Evolutionary conservation across 2,113 vertebrate species (phyloP), one percentile per base, ranked within the genome.

Genomic region (Caretta caretta): DNA sequence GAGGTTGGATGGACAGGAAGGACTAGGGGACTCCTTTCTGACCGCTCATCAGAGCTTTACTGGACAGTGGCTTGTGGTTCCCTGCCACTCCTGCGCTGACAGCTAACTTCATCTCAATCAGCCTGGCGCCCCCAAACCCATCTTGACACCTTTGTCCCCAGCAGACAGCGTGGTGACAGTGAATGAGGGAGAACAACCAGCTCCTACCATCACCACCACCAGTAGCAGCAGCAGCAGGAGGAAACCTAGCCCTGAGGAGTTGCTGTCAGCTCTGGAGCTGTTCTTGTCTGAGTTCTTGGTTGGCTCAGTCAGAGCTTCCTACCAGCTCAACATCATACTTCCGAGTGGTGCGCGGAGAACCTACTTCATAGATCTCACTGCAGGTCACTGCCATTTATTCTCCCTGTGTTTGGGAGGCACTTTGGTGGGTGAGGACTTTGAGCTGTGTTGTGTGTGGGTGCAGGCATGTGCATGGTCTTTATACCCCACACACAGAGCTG

Each of bases 341-440:
- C 94, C 95, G 38, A 91, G 98, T 1, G 98, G 98, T 48, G 7
- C 96, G 25, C 90, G 87, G 79, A 97, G 46, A 79, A 94, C 82
- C 96, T 99, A 99, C 97, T 99, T 99, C 96, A 95, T 99, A 94
- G 99, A 99, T 97, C 98, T 99, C 92, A 99, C 98, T 89, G 95
- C 98, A 98, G 99, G 99, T 99, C 42, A 35, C 22, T 4, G 1
- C 46, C 51, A n/a, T 62, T 59, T 24, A 4, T 49, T 83, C 9
- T 54, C 49, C 1, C 20, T 22, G 91, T 62, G 10, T 56, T 51
- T 50, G n/a, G 69, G 17, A 24, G 38, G 20, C 19, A 54, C 7
- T 22, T 22, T 54, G 53, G 20, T 54, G 53, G 51, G 53, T 53
- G 53, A 53, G 53, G 53, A 53, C 19, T 53, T 53, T 53, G 53